Evolutionary conservation across 2,888 invertebrate genomes (phyloP).

Genomic region (Phasia obesa): DNA sequence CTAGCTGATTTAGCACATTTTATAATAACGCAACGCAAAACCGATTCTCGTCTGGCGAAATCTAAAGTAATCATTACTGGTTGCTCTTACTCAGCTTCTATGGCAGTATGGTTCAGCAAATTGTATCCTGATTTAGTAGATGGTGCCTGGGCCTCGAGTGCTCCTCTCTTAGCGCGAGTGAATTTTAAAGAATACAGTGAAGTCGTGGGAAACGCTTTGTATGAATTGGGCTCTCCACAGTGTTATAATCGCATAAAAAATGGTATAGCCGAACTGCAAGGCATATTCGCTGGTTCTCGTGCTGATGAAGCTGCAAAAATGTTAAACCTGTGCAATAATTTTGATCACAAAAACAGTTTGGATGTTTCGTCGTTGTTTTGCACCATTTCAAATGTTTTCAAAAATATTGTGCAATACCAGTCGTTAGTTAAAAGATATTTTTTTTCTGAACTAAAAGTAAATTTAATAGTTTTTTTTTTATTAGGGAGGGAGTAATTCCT

Average conservation of each 20-base stretch:
- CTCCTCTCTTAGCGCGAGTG: conserved; percentile 85
- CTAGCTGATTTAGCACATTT: background rate
- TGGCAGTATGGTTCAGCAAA: conserved; percentile 87
- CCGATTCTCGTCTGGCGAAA: conserved; percentile 77
- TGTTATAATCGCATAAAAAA: background rate
- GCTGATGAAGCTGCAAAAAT: background rate
- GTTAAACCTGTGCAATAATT: background rate
- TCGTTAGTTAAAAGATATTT: too few relatives aligned
- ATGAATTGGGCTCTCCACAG: background rate
- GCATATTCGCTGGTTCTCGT: background rate
- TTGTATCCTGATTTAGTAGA: conserved; percentile 85
- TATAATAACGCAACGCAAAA: conserved; percentile 3
- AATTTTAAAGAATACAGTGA: conserved; percentile 83
- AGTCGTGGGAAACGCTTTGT: background rate
- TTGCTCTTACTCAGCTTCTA: conserved; percentile 87
- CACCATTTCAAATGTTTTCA: background rate
- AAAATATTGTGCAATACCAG: conserved; percentile 79
- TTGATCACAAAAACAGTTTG: background rate
- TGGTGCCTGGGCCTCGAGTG: conserved; percentile 86
- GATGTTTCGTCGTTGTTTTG: too few relatives aligned
- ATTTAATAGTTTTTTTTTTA: too few relatives aligned
- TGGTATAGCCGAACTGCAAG: background rate
- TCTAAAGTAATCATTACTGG: conserved; percentile 84
- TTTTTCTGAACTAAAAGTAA: too few relatives aligned
- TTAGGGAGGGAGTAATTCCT: too few relatives aligned